phyloP scores from a whole-genome alignment of 1,140 invertebrate genomes.

The Cydia fagiglandana region DNA sequence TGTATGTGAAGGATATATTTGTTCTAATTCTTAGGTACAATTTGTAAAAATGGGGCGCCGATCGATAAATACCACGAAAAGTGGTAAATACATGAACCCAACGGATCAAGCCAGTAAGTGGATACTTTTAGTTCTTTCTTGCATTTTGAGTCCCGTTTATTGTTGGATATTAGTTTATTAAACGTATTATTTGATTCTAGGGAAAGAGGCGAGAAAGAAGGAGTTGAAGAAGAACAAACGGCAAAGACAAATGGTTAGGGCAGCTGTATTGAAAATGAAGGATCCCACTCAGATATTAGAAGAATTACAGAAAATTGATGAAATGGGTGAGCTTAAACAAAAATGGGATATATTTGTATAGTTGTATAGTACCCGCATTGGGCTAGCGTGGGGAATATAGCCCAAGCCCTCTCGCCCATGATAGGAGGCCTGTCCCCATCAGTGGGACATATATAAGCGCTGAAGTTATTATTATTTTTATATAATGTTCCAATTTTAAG shows the following conservation, averaged over 20 bases:
- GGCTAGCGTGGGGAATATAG: no score
- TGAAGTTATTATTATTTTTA: no score
- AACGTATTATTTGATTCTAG: conserved; percentile 71
- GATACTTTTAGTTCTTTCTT: conserved; percentile 32
- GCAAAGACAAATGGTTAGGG: conserved; percentile 95
- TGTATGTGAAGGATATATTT: neutral
- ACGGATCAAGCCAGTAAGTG: conserved; percentile 98
- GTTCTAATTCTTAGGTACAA: conserved; percentile 28
- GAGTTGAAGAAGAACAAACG: conserved; percentile 99
- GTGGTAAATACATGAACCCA: conserved; percentile 99
- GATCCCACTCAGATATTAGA: conserved; percentile 96
- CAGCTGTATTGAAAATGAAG: conserved; percentile 98
- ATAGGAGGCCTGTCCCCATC: no score
- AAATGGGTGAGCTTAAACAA: conserved; percentile 88
- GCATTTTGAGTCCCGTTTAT: conserved; percentile 32
- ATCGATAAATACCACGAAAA: conserved; percentile 99
- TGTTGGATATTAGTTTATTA: neutral
- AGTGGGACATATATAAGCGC: no score
- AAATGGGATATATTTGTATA: no score
- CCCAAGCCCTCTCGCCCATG: no score
- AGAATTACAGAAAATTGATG: conserved; percentile 98
- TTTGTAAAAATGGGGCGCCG: conserved; percentile 91
- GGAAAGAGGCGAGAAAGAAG: conserved; percentile 98
- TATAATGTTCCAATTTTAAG: neutral
- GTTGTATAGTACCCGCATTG: no score